Conservation (phyloP, 2,888 invertebrate genomes). For the Apamea anceps region DNA sequence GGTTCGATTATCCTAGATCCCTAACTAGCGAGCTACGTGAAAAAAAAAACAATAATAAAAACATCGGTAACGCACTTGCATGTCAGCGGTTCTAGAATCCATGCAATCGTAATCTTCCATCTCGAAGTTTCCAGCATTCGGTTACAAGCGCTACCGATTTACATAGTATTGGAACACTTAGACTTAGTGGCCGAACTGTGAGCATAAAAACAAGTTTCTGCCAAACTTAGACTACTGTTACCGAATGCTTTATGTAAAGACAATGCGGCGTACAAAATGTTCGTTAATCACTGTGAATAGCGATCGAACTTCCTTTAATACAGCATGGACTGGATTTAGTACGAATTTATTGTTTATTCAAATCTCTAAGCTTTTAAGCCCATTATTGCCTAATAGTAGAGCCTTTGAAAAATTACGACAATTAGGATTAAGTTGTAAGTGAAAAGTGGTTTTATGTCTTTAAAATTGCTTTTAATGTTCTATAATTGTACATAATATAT, state of each 20-base stretch:
- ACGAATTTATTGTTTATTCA: constrained; percentile 68
- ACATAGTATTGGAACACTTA: constrained; percentile 62
- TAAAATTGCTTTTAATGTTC: constrained; percentile 19
- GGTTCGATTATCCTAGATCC: neutral
- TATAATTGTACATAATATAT: neutral
- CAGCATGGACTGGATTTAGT: constrained; percentile 61
- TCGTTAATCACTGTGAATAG: constrained; percentile 68
- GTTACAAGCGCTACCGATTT: constrained; percentile 47
- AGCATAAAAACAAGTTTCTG: constrained; percentile 52
- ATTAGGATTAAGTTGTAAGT: constrained; percentile 55
- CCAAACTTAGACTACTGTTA: constrained; percentile 61
- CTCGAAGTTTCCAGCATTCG: constrained; percentile 46
- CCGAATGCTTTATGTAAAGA: constrained; percentile 49
- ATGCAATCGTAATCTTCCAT: constrained; percentile 32
- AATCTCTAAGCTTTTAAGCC: constrained; percentile 66
- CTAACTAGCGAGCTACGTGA: neutral
- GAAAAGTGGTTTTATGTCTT: constrained; percentile 51
- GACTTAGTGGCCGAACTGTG: constrained; percentile 49
- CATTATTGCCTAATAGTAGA: constrained; percentile 61
- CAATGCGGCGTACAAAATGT: constrained; percentile 65
- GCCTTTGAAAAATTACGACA: constrained; percentile 64
- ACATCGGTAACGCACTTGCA: constrained; percentile 17
- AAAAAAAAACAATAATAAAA: neutral
- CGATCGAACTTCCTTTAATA: constrained; percentile 68
- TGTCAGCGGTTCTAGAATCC: constrained; percentile 22